Evolutionary conservation across 2,113 vertebrate genomes (phyloP), one percentile per base, ranked within the genome.

Genomic region (Glareola pratincola): DNA sequence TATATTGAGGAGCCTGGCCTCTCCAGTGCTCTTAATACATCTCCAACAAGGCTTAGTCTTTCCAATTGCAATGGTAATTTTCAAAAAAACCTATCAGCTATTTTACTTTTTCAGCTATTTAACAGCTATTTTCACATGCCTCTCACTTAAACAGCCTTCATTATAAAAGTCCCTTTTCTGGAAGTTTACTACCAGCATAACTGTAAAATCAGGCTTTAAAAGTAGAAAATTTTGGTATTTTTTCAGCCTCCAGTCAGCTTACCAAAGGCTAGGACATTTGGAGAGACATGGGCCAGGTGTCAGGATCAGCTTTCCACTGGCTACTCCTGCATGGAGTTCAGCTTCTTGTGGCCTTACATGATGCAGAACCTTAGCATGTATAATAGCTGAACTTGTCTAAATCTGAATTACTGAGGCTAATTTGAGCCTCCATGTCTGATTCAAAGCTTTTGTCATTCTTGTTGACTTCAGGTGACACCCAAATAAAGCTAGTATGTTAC

Each of bases 301-400:
- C 43, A 50, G 22, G 8, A 9, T 22, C 16, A 39, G 22, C 20
- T 32, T 83, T 56, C 16, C 41, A 37, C 24, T 37, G 43, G 9
- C 17, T 60, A 5, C 8, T 81, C 13, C n/a, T 50, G 26, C 24
- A 32, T 16, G 24, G 26, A 60, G 1, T 54, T 84, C 20, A 27
- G 5, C 6, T 90, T 16, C 19, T 27, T 73, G 14, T 72, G 16
- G 19, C 7, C 12, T 64, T 27, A 6, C 3, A 56, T 20, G 24
- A 14, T 23, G 2, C 22, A 32, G 45, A 9, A 17, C 18, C 9
- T 76, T n/a, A 32, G 14, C n/a, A 59, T 1, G 1, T 11, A 16
- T 20, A 6, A 10, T 24, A 29, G 23, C 13, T 53, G 34, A 78
- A 50, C 14, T 73, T 68, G 41, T 64, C 14, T 43, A 73, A 32